phyloP scores from a whole-genome alignment of 2,113 vertebrate genomes.

The Mormyrus lacerda region DNA sequence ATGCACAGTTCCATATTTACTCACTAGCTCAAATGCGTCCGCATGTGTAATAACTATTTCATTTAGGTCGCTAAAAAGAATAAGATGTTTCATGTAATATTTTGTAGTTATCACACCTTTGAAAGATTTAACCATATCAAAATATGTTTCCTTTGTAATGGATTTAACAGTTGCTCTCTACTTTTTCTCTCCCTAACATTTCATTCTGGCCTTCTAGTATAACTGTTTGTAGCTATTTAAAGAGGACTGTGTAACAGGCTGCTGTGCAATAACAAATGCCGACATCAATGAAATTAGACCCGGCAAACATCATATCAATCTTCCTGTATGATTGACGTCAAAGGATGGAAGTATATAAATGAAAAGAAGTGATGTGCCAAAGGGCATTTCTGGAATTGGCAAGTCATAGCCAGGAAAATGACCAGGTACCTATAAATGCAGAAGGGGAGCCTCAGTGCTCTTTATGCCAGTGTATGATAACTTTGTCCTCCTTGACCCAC shows the following conservation, averaged over 20 bases:
- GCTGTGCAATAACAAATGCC: background rate
- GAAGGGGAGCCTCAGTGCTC: background rate
- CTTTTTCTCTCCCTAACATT: background rate
- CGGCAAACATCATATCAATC: background rate
- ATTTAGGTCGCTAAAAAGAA: background rate
- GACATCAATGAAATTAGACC: slow-evolving; percentile 1
- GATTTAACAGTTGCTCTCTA: background rate
- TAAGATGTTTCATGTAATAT: background rate
- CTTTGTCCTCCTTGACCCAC: slow-evolving; percentile 39
- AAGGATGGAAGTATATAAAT: background rate
- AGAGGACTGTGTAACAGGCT: background rate
- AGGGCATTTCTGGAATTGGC: background rate
- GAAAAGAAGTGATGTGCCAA: background rate
- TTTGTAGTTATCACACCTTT: background rate
- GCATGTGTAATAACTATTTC: background rate
- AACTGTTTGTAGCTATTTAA: slow-evolving; percentile 11
- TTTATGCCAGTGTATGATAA: background rate
- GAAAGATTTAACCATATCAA: background rate
- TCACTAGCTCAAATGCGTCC: background rate
- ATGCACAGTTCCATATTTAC: background rate
- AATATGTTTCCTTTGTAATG: background rate
- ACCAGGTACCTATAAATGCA: background rate
- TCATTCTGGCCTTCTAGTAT: background rate
- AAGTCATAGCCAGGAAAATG: background rate
- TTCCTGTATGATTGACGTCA: background rate